Conservation (phyloP, 1,140 invertebrate genomes). For the Leptoteleia sp. region DNA sequence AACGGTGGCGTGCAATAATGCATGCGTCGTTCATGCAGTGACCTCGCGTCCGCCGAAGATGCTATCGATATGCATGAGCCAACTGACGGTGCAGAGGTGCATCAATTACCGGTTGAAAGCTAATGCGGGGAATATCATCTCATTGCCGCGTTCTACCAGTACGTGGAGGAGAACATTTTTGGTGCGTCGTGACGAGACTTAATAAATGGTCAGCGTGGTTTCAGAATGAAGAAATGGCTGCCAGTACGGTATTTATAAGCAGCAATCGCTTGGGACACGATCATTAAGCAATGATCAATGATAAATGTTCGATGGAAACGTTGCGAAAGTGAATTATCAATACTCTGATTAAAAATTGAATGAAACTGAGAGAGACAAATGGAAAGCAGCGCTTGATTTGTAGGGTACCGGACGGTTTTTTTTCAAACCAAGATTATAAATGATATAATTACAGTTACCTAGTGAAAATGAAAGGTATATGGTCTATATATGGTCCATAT, state of each 20-base stretch:
- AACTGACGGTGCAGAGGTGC: conserved; percentile 4
- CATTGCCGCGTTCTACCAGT: conserved; percentile 11
- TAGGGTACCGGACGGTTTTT: too few relatives aligned
- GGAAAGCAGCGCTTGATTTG: too few relatives aligned
- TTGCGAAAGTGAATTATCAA: too few relatives aligned
- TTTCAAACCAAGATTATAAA: too few relatives aligned
- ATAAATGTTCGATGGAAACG: too few relatives aligned
- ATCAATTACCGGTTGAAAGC: conserved; percentile 43
- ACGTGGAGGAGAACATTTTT: conserved; percentile 1
- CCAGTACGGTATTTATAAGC: not conserved
- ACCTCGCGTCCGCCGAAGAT: conserved; percentile 29
- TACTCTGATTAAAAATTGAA: too few relatives aligned
- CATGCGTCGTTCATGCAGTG: conserved; percentile 21
- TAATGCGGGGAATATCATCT: conserved; percentile 17
- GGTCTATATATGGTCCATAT: too few relatives aligned
- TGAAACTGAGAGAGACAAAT: too few relatives aligned
- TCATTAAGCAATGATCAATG: too few relatives aligned
- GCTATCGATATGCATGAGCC: conserved; percentile 28
- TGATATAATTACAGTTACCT: too few relatives aligned
- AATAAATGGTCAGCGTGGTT: conserved; percentile 17
- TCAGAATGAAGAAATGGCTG: conserved; percentile 1
- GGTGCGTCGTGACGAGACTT: conserved; percentile 23
- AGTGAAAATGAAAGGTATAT: too few relatives aligned
- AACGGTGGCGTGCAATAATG: conserved; percentile 30
- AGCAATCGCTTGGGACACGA: not conserved